Base-by-base conservation (phyloP, 2,797 vertebrate species). In the Acanthiza pusilla region DNA sequence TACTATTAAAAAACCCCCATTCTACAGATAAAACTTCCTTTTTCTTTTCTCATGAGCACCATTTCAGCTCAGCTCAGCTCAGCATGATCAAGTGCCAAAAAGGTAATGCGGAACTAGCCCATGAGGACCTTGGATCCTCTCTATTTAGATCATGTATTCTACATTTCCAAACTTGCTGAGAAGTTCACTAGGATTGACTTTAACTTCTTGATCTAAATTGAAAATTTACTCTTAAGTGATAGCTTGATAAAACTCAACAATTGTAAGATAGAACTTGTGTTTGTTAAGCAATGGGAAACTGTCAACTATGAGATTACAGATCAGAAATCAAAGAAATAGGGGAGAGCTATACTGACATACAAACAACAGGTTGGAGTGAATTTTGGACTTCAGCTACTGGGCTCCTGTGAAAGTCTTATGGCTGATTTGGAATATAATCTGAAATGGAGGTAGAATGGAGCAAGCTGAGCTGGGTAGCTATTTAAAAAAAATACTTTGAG, bases 71-170 rank as follows among this genome's bases (percentile, higher is more conserved):
- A 42, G 63, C 26, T 66, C 81, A 32, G 10, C 30, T 23, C 32
- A 71, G 12, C 21, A 29, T 42, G 38, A 72, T 32, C 1, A 5
- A 45, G 12, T 61, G 26, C 45, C 25, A 45, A 70, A 38, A 16
- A 54, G 8, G 9, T 48, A 62, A 63, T 13, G 16, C 0, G 0
- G 17, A 61, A 47, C 3, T 29, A 71, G 32, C 23, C n/a, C 5
- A 7, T 13, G 15, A 74, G 34, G 19, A 50, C 48, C 29, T 55
- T 61, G 38, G 27, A 83, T 3, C 6, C 29, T n/a, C 3, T 62
- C 7, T 58, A 11, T 70, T 78, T 84, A 65, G 17, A 58, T 3
- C 5, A 29, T 0, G 0, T 19, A 9, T 42, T 78, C 67, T 87
- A 13, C 40, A 82, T 79, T 76, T 71, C 42, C 43, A 65, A 14